Evolutionary conservation across 2,888 invertebrate genomes (phyloP), one percentile per base, ranked within the genome.

Genomic region (Tetragonisca angustula): DNA sequence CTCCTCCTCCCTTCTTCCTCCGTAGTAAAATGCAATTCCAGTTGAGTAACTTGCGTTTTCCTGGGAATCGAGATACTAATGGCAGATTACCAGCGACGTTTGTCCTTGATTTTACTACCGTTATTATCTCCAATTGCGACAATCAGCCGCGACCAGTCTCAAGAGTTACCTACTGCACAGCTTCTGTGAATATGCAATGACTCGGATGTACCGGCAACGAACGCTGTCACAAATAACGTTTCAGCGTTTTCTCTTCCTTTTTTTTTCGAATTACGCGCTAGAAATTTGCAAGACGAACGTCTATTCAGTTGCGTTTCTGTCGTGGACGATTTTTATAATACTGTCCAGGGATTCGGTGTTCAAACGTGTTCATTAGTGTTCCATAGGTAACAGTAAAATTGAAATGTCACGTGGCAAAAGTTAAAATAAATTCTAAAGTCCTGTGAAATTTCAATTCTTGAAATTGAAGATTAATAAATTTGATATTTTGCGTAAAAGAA

Each of bases 91-190:
- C 36, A 21, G 24, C 75, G 73, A 69, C 15, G 43, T 73, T 64
- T 49, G 81, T 76, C 76, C 83, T 83, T 83, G 69, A 54, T 69
- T 76, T 62, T 69, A 68, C 24, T n/a, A 43, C 69, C 52, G 61
- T 76, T 64, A 76, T 80, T 81, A 80, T 62, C 32, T 68, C 27
- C 56, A 83, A 76, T 83, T 68, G 62, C 69, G 72, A 83, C 68
- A 27, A 67, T 50, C 62, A 61, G 67, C 64, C 64, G 50, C 56
- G 62, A 17, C 27, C 54, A 15, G n/a, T 27, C 49, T 76, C 62
- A 43, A 32, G 32, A 32, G 4, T 32, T 32, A 32, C 32, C 32
- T 32, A 32, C 32, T 32, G 50, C 52, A 17, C 52, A 54, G 49
- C 32, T 49, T 36, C 49, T 59, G 61, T 61, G 67, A 65, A 82